phyloP scores from a whole-genome alignment of 2,797 vertebrate species.

The Acanthornis magna region DNA sequence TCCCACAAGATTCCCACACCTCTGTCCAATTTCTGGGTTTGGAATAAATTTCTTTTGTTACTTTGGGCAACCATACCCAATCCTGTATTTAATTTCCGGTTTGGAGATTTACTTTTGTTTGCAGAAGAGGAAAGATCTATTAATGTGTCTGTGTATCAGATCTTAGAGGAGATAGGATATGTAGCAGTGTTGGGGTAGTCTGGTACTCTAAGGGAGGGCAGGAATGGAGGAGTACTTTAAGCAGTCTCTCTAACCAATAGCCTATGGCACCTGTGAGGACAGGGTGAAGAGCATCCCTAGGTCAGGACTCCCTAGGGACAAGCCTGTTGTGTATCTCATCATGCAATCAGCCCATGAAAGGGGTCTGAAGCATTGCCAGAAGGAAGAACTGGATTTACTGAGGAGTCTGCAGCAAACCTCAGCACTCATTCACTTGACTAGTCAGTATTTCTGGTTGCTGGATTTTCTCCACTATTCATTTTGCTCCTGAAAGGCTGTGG shows the following conservation, averaged over 20 bases:
- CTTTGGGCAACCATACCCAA: neutral
- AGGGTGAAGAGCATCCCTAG: neutral
- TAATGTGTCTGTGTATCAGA: neutral
- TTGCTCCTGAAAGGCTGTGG: rapidly evolving
- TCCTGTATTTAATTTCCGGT: neutral
- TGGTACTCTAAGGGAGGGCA: neutral
- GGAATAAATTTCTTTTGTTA: neutral
- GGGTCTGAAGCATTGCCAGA: neutral
- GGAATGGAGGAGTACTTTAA: neutral
- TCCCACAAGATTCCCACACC: neutral
- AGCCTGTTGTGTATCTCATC: rapidly evolving
- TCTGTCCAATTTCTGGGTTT: neutral
- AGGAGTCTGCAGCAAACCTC: neutral
- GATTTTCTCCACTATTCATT: neutral
- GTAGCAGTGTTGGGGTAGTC: neutral
- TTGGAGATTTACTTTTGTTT: neutral
- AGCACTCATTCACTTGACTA: neutral
- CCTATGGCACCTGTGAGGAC: neutral
- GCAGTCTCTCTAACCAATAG: neutral
- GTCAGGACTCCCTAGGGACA: neutral
- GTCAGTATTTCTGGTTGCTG: neutral
- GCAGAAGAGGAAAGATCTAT: neutral
- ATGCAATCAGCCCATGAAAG: neutral
- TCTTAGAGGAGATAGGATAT: neutral
- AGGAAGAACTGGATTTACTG: neutral